A percentile compares a stretch with the other conserved stretches of the same genome.
These are phyloP conservation scores for Megathymus violae DNA, from an alignment of 1,140 invertebrate genomes.

Conservation along the genomic window DNA sequence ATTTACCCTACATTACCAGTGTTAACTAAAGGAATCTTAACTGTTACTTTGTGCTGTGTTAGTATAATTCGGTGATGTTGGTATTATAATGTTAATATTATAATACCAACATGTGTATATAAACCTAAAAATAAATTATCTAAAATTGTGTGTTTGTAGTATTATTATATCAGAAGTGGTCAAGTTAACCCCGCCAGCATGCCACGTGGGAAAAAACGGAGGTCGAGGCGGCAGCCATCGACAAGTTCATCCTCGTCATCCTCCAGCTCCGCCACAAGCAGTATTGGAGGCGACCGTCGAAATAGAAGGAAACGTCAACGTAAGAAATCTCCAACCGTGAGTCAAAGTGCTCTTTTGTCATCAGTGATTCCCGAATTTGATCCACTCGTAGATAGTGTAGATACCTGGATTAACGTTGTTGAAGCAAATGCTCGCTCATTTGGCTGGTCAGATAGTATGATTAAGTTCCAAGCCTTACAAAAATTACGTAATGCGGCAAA, in stretches of 20 bases:
- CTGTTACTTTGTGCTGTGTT: too few relatives aligned
- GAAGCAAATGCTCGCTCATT: constrained; percentile 45
- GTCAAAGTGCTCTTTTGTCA: constrained; percentile 41
- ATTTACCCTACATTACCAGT: too few relatives aligned
- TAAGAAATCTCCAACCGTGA: constrained; percentile 30
- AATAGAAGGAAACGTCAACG: constrained; percentile 10
- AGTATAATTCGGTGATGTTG: too few relatives aligned
- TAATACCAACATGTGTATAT: too few relatives aligned
- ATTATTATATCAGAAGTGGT: neutral
- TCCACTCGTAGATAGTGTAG: constrained; percentile 38
- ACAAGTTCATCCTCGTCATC: neutral
- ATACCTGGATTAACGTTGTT: constrained; percentile 44
- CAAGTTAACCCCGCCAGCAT: neutral
- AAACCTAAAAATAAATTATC: too few relatives aligned
- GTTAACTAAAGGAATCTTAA: too few relatives aligned
- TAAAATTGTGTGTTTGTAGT: too few relatives aligned
- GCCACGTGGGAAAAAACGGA: neutral
- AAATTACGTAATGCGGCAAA: constrained; percentile 44
- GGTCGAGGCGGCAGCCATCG: neutral
- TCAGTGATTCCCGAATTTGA: constrained; percentile 49
- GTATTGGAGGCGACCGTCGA: neutral
- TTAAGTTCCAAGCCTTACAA: constrained; percentile 43
- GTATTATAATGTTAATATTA: too few relatives aligned
- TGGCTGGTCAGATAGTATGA: constrained; percentile 42
- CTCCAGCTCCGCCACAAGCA: neutral